Evolutionary conservation across 2,888 invertebrate species (phyloP), one percentile per base, ranked within the genome.

Genomic region (Chloroclysta siterata): DNA sequence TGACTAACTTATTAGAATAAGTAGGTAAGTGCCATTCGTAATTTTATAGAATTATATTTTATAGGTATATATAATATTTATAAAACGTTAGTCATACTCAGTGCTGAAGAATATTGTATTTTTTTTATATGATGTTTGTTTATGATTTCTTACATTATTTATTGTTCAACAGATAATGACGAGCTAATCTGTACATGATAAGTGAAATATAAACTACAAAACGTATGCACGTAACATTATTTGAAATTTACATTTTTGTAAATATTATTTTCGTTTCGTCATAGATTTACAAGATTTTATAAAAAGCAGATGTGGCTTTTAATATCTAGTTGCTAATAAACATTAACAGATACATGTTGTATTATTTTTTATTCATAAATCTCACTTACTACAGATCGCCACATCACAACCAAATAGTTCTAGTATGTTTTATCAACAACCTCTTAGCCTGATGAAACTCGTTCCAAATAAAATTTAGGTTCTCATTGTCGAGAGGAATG

Each of bases 291-390:
- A 72, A 71, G 73, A 76, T 72, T 74, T 76, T 73, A 72, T 73
- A 74, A 71, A 78, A 76, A 79, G 71, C 69, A 74, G 71, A 79
- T 75, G 77, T 87, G 83, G 82, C 81, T 83, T 85, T 79, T 83
- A 84, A 81, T 82, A 61, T 47, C 53, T 65, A 74, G 77, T 83
- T 84, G 82, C 85, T 87, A 89, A 89, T 89, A 89, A 88, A 89
- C 14, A 78, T 81, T 82, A 80, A 81, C 81, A 79, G 50, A 70
- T 14, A 73, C 44, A 55, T 58, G 48, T 62, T 58, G 56, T 60
- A 64, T 79, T 67, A 69, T 53, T 70, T 33, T 2, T 8, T 8
- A 6, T 33, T 0, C 33, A 33, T 33, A 33, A 8, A 33, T 5
- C 33, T 33, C 1, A 7, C 29, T 15, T 22, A 50, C 14, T 39